phyloP scores from a whole-genome alignment of 1,140 invertebrate genomes.

The Diploscapter pachys region DNA sequence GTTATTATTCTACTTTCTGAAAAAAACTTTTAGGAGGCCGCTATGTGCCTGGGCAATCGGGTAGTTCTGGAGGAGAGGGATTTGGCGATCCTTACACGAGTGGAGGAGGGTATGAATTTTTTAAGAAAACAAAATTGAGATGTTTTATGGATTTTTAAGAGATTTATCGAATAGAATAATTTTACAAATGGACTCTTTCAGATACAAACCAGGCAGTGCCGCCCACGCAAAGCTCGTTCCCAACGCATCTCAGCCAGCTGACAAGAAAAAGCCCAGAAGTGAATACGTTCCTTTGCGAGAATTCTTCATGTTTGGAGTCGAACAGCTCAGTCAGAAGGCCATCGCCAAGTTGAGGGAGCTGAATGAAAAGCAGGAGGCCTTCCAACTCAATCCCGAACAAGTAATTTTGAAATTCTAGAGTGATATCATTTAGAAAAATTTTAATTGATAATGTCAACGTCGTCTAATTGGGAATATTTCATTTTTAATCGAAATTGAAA shows the following conservation, averaged over 20 bases:
- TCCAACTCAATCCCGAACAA: conserved; percentile 15
- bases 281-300: conserved; percentile 40
- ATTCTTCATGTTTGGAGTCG: conserved; percentile 42
- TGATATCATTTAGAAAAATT: neutral
- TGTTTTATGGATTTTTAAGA: neutral
- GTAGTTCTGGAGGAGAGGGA: neutral
- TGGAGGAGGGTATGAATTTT: conserved; percentile 16
- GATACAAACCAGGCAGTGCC: conserved; percentile 18
- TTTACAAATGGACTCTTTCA: conserved; percentile 7
- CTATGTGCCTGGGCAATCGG: conserved; percentile 66
- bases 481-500: neutral
- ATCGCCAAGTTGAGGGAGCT: conserved; percentile 42
- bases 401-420: neutral
- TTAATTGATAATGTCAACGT: neutral
- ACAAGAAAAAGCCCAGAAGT: conserved; percentile 43
- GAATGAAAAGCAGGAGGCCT: conserved; percentile 38
- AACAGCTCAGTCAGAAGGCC: conserved; percentile 44
- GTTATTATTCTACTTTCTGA: too few relatives aligned
- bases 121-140: neutral
- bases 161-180: neutral
- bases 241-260: conserved; percentile 31
- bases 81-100: conserved; percentile 22
- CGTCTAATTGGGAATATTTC: neutral
- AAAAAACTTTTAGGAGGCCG: conserved; percentile 60
- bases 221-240: conserved; percentile 5